A percentile compares a stretch with the other conserved stretches of the same genome.
Evolutionary conservation across 2,797 vertebrate species (phyloP).

Genomic region (Clamator glandarius): DNA sequence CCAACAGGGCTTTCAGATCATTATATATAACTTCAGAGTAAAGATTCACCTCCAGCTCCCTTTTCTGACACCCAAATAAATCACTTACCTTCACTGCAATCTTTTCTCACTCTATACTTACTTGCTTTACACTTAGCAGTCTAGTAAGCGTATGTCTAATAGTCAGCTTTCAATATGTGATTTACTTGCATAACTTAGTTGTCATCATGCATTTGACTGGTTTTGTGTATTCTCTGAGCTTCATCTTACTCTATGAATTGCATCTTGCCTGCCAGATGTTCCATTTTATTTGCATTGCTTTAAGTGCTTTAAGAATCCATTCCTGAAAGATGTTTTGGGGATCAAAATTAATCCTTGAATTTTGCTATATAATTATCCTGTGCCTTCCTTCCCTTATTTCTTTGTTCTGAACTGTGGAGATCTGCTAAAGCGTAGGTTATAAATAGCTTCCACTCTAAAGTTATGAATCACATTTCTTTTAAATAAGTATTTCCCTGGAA

Average conservation of each 20-base stretch:
- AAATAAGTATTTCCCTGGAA: neutral
- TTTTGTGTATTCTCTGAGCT: neutral
- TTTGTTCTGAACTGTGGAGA: conserved; percentile 11
- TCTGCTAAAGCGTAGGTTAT: neutral
- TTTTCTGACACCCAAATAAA: conserved; percentile 6
- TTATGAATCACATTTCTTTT: neutral
- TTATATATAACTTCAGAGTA: neutral
- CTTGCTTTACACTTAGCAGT: neutral
- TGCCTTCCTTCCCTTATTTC: neutral
- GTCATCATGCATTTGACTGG: neutral
- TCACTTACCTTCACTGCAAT: neutral
- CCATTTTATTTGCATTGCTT: neutral
- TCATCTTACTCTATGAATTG: neutral
- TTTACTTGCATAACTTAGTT: neutral
- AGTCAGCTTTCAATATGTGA: neutral
- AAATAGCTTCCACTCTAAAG: conserved; percentile 3
- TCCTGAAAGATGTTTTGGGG: neutral
- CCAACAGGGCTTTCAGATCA: neutral
- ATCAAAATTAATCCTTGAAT: neutral
- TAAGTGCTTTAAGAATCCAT: neutral
- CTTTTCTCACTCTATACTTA: neutral
- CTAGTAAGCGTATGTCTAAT: neutral
- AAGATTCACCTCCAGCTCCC: neutral
- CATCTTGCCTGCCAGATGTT: neutral
- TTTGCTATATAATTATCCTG: conserved; percentile 12